Conservation (phyloP, 2,888 invertebrate genomes). For the Athetis lepigone region DNA sequence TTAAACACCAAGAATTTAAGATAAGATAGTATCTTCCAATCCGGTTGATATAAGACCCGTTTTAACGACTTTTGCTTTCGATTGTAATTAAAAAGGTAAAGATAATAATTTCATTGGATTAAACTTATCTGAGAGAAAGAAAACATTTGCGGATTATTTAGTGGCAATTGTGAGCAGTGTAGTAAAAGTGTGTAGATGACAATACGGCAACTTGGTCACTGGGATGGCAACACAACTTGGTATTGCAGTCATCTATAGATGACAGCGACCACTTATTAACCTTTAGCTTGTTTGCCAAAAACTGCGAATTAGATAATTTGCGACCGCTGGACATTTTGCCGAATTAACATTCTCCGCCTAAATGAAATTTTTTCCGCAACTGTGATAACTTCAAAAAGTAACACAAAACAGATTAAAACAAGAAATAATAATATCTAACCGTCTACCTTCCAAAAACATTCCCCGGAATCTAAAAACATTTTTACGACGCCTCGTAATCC, state of each 20-base stretch:
- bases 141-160: no score
- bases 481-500: conserved; percentile 48
- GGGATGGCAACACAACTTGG: no score
- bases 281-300: no score
- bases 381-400: conserved; percentile 23
- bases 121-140: not conserved
- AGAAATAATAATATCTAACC: conserved; percentile 39
- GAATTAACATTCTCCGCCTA: no score
- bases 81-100: conserved; percentile 40
- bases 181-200: no score
- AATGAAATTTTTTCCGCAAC: no score
- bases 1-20: conserved; percentile 25
- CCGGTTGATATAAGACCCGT: conserved; percentile 14
- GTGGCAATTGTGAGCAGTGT: no score
- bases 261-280: no score
- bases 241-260: no score
- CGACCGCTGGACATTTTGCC: no score
- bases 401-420: not conserved
- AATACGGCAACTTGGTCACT: no score
- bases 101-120: conserved; percentile 20
- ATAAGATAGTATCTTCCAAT: conserved; percentile 24
- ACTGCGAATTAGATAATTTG: no score
- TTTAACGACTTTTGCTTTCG: conserved; percentile 27
- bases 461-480: conserved; percentile 48
- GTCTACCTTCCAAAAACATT: conserved; percentile 23